Evolutionary conservation across 1,140 invertebrate genomes (phyloP), one percentile per base, ranked within the genome.

Genomic region (Papilio helenus): DNA sequence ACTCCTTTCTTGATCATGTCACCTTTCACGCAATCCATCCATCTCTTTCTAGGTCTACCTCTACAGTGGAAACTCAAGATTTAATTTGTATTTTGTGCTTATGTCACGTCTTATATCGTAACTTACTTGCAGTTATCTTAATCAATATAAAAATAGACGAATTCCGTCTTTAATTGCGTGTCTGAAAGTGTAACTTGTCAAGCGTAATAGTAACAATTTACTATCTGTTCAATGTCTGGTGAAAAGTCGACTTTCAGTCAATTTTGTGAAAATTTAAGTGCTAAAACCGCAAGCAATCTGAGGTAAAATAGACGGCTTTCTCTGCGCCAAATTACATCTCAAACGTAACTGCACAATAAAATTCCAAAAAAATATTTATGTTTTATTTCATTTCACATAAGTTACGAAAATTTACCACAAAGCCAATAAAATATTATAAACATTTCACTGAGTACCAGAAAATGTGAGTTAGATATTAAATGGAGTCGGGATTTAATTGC

Each of bases 281-380:
- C 20, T 73, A 73, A 73, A 73, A 73, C 72, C 72, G 72, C 72
- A 73, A 73, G 20, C 29, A 72, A 72, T 72, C 29, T 16, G 26
- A 65, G 61, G 2, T 65, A 65, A 26, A 61, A 61, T 61, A 26
- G 8, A 65, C 26, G 29, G 26, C 26, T 65, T 65, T 65, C 61
- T 26, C 61, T 16, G 23, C 26, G 61, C 23, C 26, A 65, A 65
- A 65, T 65, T 65, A 65, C 61, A 16, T 65, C 10, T 65, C 26
- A 61, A 26, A 61, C 23, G 3, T 26, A 26, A 65, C 61, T 26
- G 61, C 23, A 65, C 23, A 65, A 26, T 14, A 65, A 65, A 65
- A 26, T 65, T 29, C 12, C 5, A 55, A 3, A 29, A 65, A 26
- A 10, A 61, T 10, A 29, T 1, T 26, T 61, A 1, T 12, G 3